Base-by-base conservation (phyloP, 2,113 vertebrate species). In the Cyanoliseus patagonus region DNA sequence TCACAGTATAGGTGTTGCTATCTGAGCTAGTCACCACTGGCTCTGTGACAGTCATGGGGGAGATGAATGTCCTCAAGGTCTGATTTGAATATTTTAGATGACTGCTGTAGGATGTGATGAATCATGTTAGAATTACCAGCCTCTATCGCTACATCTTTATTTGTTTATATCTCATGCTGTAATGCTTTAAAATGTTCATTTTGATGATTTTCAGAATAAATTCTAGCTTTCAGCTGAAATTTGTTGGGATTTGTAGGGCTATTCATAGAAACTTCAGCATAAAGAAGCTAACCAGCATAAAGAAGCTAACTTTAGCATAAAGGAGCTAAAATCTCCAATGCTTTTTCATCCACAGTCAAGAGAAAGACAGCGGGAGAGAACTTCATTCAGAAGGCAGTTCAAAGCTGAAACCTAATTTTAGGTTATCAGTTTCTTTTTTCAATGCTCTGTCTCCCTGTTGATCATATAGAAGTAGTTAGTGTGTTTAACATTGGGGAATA, bases 21-120 rank as follows among this genome's bases (percentile, higher is more conserved):
- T 57, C 46, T 57, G 39, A 77, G 30, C 25, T 30, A 1, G 19
- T 73, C 68, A 31, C 62, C 47, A 3, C 27, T 44, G 92, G 31
- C 35, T 77, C 31, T 3, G 2, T 20, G 41, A 30, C 22, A 52
- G 14, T 67, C 83, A 49, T 0, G 5, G 9, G 0, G 1, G 4
- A 67, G 27, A 62, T 24, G 62, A 92, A 81, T 24, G 18, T 69
- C 83, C 80, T 66, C 47, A 28, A 17, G 18, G 30, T 55, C 20
- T 28, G 49, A 33, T 4, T 70, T 1, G 5, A 39, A 31, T 83
- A 23, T 86, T 90, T 61, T 10, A 83, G 67, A n/a, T 44, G 47
- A 37, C 72, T 64, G 44, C 30, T 88, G 86, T 77, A 41, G 62
- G 39, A 59, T 27, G 53, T 35, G 59, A 31, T 88, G 95, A 81